phyloP scores from a whole-genome alignment of 1,140 invertebrate genomes.

The Bacillus rossius region DNA sequence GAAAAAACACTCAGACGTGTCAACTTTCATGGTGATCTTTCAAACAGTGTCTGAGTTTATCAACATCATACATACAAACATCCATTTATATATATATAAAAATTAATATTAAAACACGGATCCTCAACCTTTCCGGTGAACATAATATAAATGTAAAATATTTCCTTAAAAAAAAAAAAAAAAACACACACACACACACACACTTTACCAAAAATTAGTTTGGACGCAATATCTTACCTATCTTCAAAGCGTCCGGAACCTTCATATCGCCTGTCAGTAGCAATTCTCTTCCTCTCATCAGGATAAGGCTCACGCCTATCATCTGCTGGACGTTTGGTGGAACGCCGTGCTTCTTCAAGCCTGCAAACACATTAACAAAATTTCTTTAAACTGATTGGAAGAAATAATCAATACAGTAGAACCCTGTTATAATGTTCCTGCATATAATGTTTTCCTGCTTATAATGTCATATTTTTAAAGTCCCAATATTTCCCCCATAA shows the following conservation, averaged over 20 bases:
- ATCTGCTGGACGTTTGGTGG: constrained; percentile 19
- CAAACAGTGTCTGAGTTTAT: too few species aligned
- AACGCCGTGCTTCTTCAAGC: constrained; percentile 22
- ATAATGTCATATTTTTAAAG: too few species aligned
- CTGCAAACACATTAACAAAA: constrained; percentile 2
- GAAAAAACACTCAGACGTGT: too few species aligned
- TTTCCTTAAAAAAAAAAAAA: not conserved
- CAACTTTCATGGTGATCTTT: too few species aligned
- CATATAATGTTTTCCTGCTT: too few species aligned
- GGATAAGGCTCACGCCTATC: constrained; percentile 15
- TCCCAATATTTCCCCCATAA: too few species aligned
- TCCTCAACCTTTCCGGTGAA: not conserved
- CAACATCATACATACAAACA: too few species aligned
- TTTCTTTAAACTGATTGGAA: not conserved
- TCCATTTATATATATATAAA: too few species aligned
- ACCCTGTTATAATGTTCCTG: too few species aligned
- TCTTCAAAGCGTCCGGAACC: constrained; percentile 6
- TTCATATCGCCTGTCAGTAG: constrained; percentile 14
- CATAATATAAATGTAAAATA: not conserved
- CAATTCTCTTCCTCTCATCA: constrained; percentile 11
- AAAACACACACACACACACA: not conserved
- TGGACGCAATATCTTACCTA: not conserved
- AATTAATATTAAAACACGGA: not conserved
- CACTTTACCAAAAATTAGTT: not conserved
- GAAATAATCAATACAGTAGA: not conserved